phyloP scores from a whole-genome alignment of 1,140 invertebrate species.

The Wasmannia auropunctata region DNA sequence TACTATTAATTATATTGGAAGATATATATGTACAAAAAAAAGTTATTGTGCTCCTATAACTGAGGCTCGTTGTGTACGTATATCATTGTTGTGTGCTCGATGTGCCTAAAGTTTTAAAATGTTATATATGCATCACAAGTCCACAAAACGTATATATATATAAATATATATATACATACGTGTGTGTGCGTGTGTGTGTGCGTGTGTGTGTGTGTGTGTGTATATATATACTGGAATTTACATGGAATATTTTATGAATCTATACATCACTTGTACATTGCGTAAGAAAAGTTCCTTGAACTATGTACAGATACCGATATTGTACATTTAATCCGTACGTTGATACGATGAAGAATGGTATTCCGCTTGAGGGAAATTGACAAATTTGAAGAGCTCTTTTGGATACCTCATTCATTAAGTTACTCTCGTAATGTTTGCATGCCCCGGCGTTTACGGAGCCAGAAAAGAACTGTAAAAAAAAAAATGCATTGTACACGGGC shows the following conservation, averaged over 20 bases:
- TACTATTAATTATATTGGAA: constrained; percentile 26
- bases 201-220: background rate
- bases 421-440: constrained; percentile 40
- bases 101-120: constrained; percentile 76
- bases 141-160: constrained; percentile 29
- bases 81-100: constrained; percentile 75
- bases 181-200: background rate
- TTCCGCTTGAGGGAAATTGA: constrained; percentile 37
- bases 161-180: background rate
- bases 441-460: constrained; percentile 1
- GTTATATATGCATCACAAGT: constrained; percentile 56
- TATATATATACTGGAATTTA: constrained; percentile 58
- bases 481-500: background rate
- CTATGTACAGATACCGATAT: constrained; percentile 61
- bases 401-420: constrained; percentile 39
- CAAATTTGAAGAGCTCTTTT: constrained; percentile 8
- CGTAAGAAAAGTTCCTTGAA: constrained; percentile 47
- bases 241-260: constrained; percentile 56
- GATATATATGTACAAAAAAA: constrained; percentile 32
- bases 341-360: constrained; percentile 30
- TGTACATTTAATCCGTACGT: constrained; percentile 46
- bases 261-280: constrained; percentile 66
- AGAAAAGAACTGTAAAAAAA: too few relatives aligned
- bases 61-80: constrained; percentile 66
- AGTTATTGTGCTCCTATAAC: constrained; percentile 57